Conservation (phyloP, 2,113 vertebrate species). For the Carollia perspicillata region DNA sequence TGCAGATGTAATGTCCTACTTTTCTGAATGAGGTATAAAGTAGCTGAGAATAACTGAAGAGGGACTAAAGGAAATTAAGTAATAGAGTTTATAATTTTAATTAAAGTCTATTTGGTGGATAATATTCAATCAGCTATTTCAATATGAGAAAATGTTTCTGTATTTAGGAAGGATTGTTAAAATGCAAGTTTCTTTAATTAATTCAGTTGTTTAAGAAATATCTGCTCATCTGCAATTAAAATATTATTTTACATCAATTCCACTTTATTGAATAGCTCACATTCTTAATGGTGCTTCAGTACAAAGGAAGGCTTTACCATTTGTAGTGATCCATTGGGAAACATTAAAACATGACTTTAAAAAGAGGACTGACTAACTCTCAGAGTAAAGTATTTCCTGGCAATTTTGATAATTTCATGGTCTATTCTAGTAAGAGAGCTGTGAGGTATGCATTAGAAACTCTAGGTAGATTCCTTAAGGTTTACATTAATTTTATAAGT, state of each 20-base stretch:
- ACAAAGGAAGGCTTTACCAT: background rate
- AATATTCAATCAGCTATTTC: background rate
- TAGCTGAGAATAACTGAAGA: background rate
- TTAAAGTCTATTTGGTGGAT: background rate
- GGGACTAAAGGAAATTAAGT: background rate
- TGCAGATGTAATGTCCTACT: background rate
- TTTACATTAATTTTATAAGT: background rate
- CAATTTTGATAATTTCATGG: background rate
- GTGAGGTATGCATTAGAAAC: too few relatives aligned
- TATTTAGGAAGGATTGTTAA: background rate
- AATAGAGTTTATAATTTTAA: background rate
- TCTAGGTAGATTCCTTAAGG: background rate
- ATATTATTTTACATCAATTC: background rate
- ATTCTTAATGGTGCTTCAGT: background rate
- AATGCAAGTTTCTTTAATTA: background rate
- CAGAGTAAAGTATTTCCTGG: background rate
- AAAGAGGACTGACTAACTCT: background rate
- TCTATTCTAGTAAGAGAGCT: background rate
- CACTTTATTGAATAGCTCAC: background rate
- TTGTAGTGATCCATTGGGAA: background rate
- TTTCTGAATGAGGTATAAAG: background rate
- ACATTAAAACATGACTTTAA: background rate
- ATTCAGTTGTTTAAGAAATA: background rate
- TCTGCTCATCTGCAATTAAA: background rate
- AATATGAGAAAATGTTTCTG: background rate